Evolutionary conservation across 2,113 vertebrate genomes (phyloP).

Genomic region (Tetrax tetrax): DNA sequence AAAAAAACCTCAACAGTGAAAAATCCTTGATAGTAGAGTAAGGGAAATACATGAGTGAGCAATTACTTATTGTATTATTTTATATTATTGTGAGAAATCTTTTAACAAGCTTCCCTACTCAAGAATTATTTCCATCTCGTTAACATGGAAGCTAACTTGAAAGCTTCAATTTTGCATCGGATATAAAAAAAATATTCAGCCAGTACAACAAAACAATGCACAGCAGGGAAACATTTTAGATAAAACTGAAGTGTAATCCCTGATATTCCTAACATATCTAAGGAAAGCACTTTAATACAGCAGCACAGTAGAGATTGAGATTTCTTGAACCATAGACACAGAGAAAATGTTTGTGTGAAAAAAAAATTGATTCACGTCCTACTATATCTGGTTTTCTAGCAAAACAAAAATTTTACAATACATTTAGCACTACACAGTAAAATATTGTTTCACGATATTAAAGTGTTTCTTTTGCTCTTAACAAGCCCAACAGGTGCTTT

Average conservation of each 20-base stretch:
- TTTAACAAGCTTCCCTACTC: conserved; percentile 29
- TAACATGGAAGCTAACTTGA: conserved; percentile 41
- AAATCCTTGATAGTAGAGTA: neutral
- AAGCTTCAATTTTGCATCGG: conserved; percentile 25
- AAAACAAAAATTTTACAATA: neutral
- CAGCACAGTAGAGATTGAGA: neutral
- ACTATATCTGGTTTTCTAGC: neutral
- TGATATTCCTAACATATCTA: conserved; percentile 34
- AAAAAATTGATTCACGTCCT: neutral
- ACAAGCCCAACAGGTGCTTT: neutral
- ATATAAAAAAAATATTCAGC: conserved; percentile 1
- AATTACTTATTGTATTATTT: conserved; percentile 42
- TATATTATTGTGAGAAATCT: conserved; percentile 31
- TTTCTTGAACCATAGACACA: neutral
- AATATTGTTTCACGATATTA: neutral
- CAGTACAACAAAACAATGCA: conserved; percentile 42
- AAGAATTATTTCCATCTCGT: conserved; percentile 51
- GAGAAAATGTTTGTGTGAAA: neutral
- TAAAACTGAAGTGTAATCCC: conserved; percentile 51
- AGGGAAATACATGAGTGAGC: conserved; percentile 26
- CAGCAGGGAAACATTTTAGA: conserved; percentile 51
- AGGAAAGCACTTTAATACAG: conserved; percentile 57
- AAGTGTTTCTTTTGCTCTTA: neutral
- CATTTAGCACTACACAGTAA: neutral
- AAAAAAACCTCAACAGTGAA: neutral